These are phyloP conservation scores for Megalops atlanticus DNA, from an alignment of 2,113 vertebrate species.

Conservation along the genomic window DNA sequence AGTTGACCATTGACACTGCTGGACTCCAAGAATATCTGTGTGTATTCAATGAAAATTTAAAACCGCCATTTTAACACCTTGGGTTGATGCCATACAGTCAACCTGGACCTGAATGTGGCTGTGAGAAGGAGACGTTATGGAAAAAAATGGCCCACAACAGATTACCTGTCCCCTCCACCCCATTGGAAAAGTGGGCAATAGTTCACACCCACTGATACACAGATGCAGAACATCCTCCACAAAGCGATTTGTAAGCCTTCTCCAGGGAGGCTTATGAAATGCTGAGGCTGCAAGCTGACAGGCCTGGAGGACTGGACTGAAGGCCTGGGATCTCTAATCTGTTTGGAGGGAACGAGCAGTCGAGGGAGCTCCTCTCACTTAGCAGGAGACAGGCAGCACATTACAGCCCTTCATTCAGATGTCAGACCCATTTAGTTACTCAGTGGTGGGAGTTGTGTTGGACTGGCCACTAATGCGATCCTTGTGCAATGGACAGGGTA, in stretches of 20 bases:
- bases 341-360: constrained; percentile 26
- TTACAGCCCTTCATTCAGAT: constrained; percentile 33
- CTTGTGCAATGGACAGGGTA: neutral
- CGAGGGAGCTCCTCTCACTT: constrained; percentile 1
- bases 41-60: too few species aligned
- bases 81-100: too few species aligned
- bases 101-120: neutral
- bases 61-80: too few species aligned
- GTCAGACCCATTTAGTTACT: constrained; percentile 37
- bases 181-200: neutral
- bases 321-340: neutral
- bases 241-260: neutral
- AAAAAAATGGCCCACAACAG: neutral
- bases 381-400: constrained; percentile 27
- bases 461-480: neutral
- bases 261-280: neutral
- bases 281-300: neutral
- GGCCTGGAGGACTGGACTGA: neutral
- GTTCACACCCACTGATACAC: neutral
- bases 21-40: too few species aligned
- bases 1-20: too few species aligned
- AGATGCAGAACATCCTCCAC: neutral
- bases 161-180: too few species aligned
- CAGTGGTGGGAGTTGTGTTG: neutral
- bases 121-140: neutral